These are phyloP conservation scores for Myotis daubentonii DNA, from an alignment of 2,797 vertebrate species.

Conservation along the genomic window DNA sequence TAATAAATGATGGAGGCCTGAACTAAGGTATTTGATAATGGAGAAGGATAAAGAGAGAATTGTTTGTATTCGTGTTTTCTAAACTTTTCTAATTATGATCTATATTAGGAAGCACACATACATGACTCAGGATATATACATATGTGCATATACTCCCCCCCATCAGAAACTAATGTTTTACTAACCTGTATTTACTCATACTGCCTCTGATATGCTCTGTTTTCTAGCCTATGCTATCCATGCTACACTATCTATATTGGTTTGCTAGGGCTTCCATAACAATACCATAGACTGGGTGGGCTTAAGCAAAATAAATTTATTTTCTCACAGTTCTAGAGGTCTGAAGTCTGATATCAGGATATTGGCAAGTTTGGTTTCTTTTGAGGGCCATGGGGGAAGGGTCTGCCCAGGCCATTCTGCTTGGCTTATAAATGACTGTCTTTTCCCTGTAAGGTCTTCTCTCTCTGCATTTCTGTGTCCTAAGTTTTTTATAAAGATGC, in stretches of 20 bases:
- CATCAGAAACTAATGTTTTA: background rate
- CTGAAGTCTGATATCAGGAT: background rate
- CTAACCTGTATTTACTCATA: background rate
- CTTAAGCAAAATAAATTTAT: background rate
- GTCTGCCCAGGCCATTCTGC: background rate
- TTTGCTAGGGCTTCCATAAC: background rate
- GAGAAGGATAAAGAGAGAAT: background rate
- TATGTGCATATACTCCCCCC: background rate
- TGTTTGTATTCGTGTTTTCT: background rate
- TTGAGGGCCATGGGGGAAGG: background rate
- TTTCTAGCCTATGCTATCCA: background rate
- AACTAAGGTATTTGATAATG: background rate
- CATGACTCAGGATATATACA: background rate
- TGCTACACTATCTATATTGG: background rate
- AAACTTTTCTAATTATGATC: background rate
- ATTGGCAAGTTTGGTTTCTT: background rate
- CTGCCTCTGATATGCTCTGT: background rate
- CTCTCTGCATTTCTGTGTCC: background rate
- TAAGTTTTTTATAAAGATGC: background rate
- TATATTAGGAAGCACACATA: background rate
- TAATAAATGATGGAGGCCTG: background rate
- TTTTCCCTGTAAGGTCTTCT: background rate
- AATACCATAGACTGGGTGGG: background rate
- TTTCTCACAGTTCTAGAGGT: conserved; percentile 16
- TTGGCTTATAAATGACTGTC: background rate